Evolutionary conservation across 2,113 vertebrate genomes (phyloP), one percentile per base, ranked within the genome.

Genomic region (Pygoscelis adeliae): DNA sequence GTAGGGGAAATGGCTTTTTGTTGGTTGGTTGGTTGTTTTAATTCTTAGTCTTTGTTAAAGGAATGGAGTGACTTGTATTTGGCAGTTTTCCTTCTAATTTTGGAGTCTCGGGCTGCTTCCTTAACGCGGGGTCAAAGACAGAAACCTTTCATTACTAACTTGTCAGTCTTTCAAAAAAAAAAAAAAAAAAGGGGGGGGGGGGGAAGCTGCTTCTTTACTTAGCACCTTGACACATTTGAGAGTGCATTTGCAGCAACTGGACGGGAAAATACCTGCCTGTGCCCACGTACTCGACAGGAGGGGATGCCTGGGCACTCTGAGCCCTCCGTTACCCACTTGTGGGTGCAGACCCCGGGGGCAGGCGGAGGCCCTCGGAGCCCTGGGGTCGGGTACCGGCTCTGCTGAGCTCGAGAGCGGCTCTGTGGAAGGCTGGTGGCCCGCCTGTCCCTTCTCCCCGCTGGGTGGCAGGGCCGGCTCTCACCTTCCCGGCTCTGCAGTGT

Each of bases 361-460:
- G 46, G 50, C 55, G 30, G 20, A 55, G n/a, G 1, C 47, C 15
- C 50, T 59, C 0, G 1, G 8, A 49, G 78, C 55, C 42, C 72
- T 2, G 4, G 49, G 44, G 7, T 6, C 0, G 0, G 38, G 50
- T n/a, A 8, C 20, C 0, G 2, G 38, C 5, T 46, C 15, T 16
- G 36, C 25, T 30, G 46, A 38, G 61, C 13, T 14, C 0, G 1
- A 29, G 38, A 38, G 66, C 3, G 1, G 27, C 42, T 74, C 47
- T 7, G 23, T 20, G 38, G 40, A 49, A 53, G 56, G 76, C 50
- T 74, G 76, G 46, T 63, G 83, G 52, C 79, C 30, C 1, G 5
- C 44, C 79, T 55, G 47, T 92, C 90, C 89, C 55, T 44, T 84
- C 26, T 95, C 72, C 94, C 76, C 77, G 3, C 90, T 90, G 96